phyloP scores from a whole-genome alignment of 2,888 invertebrate genomes.

The Andrena chrysosceles region DNA sequence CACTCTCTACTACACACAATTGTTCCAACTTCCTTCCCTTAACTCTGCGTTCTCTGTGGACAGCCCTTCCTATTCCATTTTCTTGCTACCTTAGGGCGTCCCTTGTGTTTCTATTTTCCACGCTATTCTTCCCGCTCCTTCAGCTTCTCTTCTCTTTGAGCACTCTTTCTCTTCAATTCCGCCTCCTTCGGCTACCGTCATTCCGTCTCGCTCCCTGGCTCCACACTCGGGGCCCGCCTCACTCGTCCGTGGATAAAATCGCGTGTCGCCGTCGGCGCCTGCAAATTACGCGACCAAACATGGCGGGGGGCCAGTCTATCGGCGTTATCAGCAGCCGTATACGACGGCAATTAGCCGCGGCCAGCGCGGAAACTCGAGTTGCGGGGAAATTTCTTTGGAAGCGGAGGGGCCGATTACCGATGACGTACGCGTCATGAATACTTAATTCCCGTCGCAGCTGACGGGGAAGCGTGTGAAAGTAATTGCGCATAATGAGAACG shows the following conservation, averaged over 20 bases:
- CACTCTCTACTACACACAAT: neutral
- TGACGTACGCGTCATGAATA: conserved; percentile 61
- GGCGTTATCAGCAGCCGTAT: conserved; percentile 46
- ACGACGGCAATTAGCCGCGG: conserved; percentile 45
- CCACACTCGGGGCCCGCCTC: conserved; percentile 14
- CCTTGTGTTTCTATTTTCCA: too few relatives aligned
- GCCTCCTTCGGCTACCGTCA: neutral
- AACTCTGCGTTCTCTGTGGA: neutral
- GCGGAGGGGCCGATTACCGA: conserved; percentile 46
- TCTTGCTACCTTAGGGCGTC: too few relatives aligned
- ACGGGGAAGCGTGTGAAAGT: conserved; percentile 43
- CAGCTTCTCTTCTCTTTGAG: neutral
- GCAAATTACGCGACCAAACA: conserved; percentile 56
- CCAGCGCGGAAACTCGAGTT: conserved; percentile 44
- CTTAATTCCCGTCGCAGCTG: conserved; percentile 35
- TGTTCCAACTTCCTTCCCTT: neutral
- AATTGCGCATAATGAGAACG: conserved; percentile 55
- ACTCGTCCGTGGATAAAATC: conserved; percentile 65
- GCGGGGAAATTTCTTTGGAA: conserved; percentile 52
- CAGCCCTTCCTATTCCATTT: neutral
- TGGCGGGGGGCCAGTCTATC: conserved; percentile 45
- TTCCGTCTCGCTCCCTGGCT: neutral
- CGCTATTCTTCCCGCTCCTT: neutral
- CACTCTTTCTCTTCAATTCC: neutral
- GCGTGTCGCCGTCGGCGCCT: conserved; percentile 32